phyloP scores from a whole-genome alignment of 2,888 invertebrate genomes.

The Eupsilia transversa region DNA sequence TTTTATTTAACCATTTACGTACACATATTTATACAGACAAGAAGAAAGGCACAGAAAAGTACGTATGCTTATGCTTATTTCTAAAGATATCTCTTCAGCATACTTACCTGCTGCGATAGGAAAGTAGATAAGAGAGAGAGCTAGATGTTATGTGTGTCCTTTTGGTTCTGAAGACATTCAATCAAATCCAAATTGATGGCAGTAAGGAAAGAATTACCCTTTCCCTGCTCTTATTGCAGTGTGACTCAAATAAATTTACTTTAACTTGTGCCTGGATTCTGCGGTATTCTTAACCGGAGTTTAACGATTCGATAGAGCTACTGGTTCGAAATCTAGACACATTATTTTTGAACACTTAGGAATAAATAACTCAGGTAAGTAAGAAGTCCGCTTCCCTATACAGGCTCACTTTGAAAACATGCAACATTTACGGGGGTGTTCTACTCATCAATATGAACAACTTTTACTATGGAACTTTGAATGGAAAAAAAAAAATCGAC shows the following conservation, averaged over 20 bases:
- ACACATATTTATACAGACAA: background rate
- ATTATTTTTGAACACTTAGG: background rate
- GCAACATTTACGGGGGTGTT: too few species aligned
- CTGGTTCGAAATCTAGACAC: background rate
- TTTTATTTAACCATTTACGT: background rate
- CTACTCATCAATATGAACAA: too few species aligned
- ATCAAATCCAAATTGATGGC: background rate
- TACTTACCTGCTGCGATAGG: too few species aligned
- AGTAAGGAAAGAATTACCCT: background rate
- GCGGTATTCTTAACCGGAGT: too few species aligned
- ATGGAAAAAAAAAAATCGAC: too few species aligned
- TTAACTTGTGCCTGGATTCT: background rate
- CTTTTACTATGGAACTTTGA: too few species aligned
- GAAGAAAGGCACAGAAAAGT: background rate
- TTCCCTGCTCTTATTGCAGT: background rate
- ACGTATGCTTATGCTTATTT: background rate
- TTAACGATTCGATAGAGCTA: background rate
- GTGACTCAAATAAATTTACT: background rate
- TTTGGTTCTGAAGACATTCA: background rate
- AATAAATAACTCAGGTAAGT: background rate
- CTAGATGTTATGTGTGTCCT: background rate
- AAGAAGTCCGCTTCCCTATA: background rate
- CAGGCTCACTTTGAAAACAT: too few species aligned
- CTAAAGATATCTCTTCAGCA: background rate
- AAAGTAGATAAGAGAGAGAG: background rate